A percentile compares a stretch with the other conserved stretches of the same genome.
These are phyloP conservation scores for Drosophila bocqueti DNA, from an alignment of 1,140 invertebrate genomes.

Conservation along the genomic window DNA sequence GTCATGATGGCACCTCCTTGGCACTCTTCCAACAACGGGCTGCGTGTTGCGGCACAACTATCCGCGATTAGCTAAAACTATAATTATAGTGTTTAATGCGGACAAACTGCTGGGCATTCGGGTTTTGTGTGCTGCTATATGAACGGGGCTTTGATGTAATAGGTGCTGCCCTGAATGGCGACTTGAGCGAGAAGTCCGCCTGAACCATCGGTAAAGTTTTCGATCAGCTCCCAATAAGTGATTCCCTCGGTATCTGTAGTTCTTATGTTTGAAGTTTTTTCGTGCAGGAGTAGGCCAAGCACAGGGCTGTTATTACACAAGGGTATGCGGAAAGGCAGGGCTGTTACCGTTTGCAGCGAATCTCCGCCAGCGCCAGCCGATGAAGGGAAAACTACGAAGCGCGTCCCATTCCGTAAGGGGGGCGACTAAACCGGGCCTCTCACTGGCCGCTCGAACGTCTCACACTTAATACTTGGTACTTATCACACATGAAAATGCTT, in stretches of 20 bases:
- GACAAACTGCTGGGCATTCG: conserved; percentile 20
- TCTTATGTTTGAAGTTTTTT: conserved; percentile 15
- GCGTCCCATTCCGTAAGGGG: conserved; percentile 46
- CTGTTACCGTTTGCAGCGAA: conserved; percentile 65
- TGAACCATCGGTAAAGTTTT: conserved; percentile 1
- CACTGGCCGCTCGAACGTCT: conserved; percentile 48
- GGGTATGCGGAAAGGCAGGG: conserved; percentile 60
- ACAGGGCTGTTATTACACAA: conserved; percentile 76
- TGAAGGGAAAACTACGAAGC: conserved; percentile 66
- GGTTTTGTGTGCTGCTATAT: conserved; percentile 9
- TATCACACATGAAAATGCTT: conserved; percentile 76
- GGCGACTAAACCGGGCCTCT: conserved; percentile 31
- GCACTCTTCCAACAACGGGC: conserved; percentile 39
- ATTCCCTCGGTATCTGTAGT: conserved; percentile 18
- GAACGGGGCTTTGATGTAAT: conserved; percentile 34
- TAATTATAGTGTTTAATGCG: conserved; percentile 39
- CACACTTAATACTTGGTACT: conserved; percentile 44
- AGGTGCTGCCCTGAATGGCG: conserved; percentile 8
- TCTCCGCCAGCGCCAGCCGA: conserved; percentile 62
- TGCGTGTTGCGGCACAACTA: conserved; percentile 46
- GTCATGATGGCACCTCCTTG: conserved; percentile 62
- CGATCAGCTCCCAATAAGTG: conserved; percentile 6
- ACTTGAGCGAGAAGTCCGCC: not conserved
- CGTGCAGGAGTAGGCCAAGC: conserved; percentile 18
- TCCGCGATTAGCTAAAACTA: conserved; percentile 59